phyloP scores from a whole-genome alignment of 2,113 vertebrate genomes.

The Cheilinus undulatus region DNA sequence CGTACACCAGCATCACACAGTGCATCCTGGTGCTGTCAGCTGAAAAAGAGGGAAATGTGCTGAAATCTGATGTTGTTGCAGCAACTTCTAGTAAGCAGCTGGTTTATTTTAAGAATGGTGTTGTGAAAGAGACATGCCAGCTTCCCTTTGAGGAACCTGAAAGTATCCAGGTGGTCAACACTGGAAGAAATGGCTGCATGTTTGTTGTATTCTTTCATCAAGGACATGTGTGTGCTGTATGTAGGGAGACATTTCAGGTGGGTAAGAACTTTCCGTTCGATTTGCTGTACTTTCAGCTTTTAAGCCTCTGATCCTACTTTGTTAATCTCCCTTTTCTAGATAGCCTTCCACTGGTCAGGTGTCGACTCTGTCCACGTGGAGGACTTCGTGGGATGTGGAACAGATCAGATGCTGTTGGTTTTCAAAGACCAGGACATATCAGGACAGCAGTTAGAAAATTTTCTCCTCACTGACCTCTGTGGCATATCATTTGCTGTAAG shows the following conservation, averaged over 20 bases:
- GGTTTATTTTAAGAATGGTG: slow-evolving; percentile 88
- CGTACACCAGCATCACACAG: slow-evolving; percentile 85
- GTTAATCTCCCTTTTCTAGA: slow-evolving; percentile 76
- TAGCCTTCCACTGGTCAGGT: slow-evolving; percentile 86
- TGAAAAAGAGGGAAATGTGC: slow-evolving; percentile 42
- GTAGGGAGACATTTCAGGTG: slow-evolving; percentile 91
- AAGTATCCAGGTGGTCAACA: slow-evolving; percentile 81
- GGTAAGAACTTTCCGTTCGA: neutral
- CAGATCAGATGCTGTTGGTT: slow-evolving; percentile 90
- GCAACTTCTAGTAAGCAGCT: slow-evolving; percentile 88
- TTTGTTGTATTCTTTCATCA: slow-evolving; percentile 86
- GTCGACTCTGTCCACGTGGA: slow-evolving; percentile 86
- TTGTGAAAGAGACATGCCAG: slow-evolving; percentile 84
- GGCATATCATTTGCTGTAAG: slow-evolving; percentile 87
- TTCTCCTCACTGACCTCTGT: slow-evolving; percentile 89
- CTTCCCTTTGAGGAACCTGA: slow-evolving; percentile 87
- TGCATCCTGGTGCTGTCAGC: slow-evolving; percentile 80
- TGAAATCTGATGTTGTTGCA: slow-evolving; percentile 81
- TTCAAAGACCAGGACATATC: slow-evolving; percentile 76
- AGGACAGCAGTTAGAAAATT: slow-evolving; percentile 72
- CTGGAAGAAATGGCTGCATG: slow-evolving; percentile 78
- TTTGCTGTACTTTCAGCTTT: neutral
- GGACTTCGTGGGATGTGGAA: slow-evolving; percentile 90
- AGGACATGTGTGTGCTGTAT: slow-evolving; percentile 85
- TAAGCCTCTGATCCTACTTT: neutral